A percentile compares a stretch with the other conserved stretches of the same genome.
These are phyloP conservation scores for Lasius platythorax DNA, from an alignment of 2,888 invertebrate genomes.

Conservation along the genomic window DNA sequence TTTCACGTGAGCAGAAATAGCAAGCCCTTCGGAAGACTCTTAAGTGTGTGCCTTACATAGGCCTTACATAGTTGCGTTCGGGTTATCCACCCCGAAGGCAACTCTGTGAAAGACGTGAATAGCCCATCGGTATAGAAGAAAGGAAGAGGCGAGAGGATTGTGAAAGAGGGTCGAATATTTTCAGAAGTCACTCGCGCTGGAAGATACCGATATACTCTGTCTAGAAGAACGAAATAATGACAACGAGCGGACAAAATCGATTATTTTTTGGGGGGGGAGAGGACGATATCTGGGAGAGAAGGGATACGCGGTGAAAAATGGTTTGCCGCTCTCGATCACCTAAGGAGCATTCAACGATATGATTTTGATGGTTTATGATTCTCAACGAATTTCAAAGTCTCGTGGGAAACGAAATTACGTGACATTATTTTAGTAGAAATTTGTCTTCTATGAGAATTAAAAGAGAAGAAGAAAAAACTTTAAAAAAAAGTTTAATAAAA, in stretches of 20 bases:
- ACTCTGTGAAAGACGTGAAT: conserved; percentile 73
- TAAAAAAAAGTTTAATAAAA: not conserved
- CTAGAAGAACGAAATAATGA: conserved; percentile 59
- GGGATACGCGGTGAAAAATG: not conserved
- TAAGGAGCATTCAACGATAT: not conserved
- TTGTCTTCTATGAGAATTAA: not conserved
- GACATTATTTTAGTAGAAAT: not conserved
- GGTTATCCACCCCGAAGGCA: conserved; percentile 73
- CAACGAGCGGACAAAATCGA: conserved; percentile 43
- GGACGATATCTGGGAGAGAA: not conserved
- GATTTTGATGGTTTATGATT: not conserved
- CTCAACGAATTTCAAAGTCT: not conserved
- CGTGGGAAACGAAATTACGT: not conserved
- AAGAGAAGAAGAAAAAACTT: not conserved
- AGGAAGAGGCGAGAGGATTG: conserved; percentile 51
- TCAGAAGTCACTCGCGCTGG: conserved; percentile 60
- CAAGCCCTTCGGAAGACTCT: conserved; percentile 63
- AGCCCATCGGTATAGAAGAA: conserved; percentile 69
- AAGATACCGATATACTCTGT: conserved; percentile 27
- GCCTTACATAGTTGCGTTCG: conserved; percentile 63
- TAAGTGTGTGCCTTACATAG: conserved; percentile 51
- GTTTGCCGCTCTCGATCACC: not conserved
- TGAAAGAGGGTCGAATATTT: conserved; percentile 71
- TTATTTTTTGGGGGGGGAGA: not conserved
- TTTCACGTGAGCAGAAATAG: conserved; percentile 53